Base-by-base conservation (phyloP, 2,113 vertebrate species). In the Odocoileus hemionus region DNA sequence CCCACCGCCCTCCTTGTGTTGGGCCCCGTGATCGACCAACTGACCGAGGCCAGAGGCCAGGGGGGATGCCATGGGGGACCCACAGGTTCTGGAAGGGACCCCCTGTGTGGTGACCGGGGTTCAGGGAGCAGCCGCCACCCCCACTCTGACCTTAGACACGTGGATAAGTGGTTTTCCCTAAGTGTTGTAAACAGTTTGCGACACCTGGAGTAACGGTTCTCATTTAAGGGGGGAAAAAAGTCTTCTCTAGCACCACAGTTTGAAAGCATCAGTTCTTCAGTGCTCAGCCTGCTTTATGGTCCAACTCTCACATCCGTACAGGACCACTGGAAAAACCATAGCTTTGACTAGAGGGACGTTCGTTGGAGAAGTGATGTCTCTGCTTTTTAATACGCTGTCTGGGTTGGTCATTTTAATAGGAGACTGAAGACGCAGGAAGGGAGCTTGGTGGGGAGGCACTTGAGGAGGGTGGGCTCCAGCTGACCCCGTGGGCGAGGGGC, bases 1-100 rank as follows among this genome's bases (percentile, higher is more conserved):
- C 78, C 28, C 1, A 0, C 78, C 28, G 0, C 28, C 16, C 45
- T 33, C 47, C 78, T 19, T 5, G 28, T 79, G 4, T 15, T 19
- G 28, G 16, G n/a, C 19, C 39, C 74, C 4, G 2, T 78, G 43
- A 47, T 43, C 25, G 2, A 21, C 17, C n/a, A 23, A 23, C 67
- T 70, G 67, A 70, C n/a, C 4, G 4, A 39, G n/a, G n/a, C 61
- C 61, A 67, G 61, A 67, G 61, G 16, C 61, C 33, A 67, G n/a
- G 61, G 15, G 61, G 61, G n/a, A 36, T 74, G n/a, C 57, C 14
- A 2, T 7, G n/a, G 26, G 52, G 52, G n/a, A 23, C 67, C 45
- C 16, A 1, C 3, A 1, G 43, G 2, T 57, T 91, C 67, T 3
- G 11, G 50, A 50, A 36, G 6, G 50, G 33, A n/a, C 19, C 79